Percentiles rank a stretch among this genome's conserved stretches.
These are phyloP conservation scores for Pleuronectes platessa DNA, from an alignment of 2,113 vertebrate species.

Conservation along the genomic window DNA sequence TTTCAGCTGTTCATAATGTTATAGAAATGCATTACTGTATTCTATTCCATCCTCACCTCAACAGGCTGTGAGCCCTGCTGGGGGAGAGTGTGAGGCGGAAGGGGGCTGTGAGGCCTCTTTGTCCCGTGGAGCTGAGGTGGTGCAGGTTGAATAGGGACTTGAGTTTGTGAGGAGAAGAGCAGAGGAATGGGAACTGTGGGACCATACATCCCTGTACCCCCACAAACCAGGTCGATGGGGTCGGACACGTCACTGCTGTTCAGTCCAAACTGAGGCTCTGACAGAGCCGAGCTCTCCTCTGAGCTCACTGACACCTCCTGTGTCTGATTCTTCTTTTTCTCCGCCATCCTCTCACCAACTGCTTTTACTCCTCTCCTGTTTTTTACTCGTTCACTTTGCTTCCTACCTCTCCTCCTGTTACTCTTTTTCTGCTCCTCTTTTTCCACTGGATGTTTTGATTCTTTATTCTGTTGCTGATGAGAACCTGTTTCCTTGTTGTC, in stretches of 20 bases:
- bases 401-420: constrained; percentile 55
- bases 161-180: constrained; percentile 52
- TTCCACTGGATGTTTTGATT: constrained; percentile 18
- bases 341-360: constrained; percentile 30
- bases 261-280: constrained; percentile 45
- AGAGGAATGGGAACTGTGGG: constrained; percentile 36
- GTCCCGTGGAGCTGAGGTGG: constrained; percentile 44
- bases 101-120: constrained; percentile 57
- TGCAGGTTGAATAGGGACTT: constrained; percentile 36
- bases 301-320: constrained; percentile 38
- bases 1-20: background rate
- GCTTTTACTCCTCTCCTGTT: constrained; percentile 45
- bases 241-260: constrained; percentile 64
- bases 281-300: constrained; percentile 26
- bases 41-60: constrained; percentile 50
- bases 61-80: constrained; percentile 61
- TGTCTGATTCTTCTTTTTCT: constrained; percentile 22
- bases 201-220: constrained; percentile 39
- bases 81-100: constrained; percentile 27
- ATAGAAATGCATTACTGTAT: background rate
- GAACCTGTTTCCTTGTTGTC: constrained; percentile 19
- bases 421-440: constrained; percentile 57
- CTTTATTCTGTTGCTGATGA: constrained; percentile 32
- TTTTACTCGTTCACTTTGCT: constrained; percentile 48
- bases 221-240: constrained; percentile 53